Base-by-base conservation (phyloP, 2,888 invertebrate genomes). In the Drosophila dives region DNA sequence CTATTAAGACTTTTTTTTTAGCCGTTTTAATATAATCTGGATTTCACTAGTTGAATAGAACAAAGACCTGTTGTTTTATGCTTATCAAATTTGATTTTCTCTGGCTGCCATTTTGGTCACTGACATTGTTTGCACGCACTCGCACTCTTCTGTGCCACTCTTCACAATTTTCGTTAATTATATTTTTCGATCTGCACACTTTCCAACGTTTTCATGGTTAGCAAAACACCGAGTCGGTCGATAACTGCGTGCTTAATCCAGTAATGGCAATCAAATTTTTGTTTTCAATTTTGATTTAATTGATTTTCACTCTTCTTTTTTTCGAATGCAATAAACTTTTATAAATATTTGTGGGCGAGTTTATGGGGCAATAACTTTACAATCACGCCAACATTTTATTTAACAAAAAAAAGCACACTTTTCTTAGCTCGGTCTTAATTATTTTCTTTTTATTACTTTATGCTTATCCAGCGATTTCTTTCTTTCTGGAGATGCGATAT, bases 121-220 rank as follows among this genome's bases (percentile, higher is more conserved):
- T 67, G 36, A 51, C 32, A 63, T 64, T 48, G 20, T 58, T 68
- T 65, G 53, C 74, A 76, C 76, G 64, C 80, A 85, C 85, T 73
- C 69, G 71, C 77, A 80, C 71, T 54, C 56, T 71, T 73, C 33
- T 65, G 53, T 65, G 71, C 74, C 75, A 50, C 50, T 64, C 60
- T 40, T 58, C 64, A 58, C 48, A 68, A 62, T 62, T 60, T 64
- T 72, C 15, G 61, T 83, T 86, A 73, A 76, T 79, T 75, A 81
- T 70, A 76, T 83, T 64, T 32, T 75, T 50, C 20, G 53, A 74
- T 65, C 54, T 67, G 67, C 71, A 62, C 53, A 84, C 85, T 85
- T 85, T 85, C 76, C 69, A 76, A 60, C 76, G 64, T 84, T 84
- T 84, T 84, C 77, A 86, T 77, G 87, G 85, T 75, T 78, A 75